Conservation (phyloP, 2,797 vertebrate species). For the Sebastes reedi region DNA sequence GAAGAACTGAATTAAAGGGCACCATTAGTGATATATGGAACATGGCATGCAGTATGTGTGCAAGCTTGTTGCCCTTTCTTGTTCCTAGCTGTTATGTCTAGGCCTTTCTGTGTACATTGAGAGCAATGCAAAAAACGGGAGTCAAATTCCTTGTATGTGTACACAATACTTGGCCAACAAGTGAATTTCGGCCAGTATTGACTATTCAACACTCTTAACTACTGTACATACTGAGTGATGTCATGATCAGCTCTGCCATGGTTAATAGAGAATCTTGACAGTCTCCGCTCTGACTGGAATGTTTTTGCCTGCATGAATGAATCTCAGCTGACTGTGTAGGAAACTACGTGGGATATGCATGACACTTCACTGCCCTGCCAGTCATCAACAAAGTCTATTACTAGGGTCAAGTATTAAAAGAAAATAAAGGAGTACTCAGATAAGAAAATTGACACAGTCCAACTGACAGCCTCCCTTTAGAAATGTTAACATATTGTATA, state of each 20-base stretch:
- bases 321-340: conserved; percentile 51
- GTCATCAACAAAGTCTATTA: background rate
- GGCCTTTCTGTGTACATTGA: background rate
- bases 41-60: background rate
- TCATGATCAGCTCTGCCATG: background rate
- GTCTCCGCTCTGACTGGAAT: conserved; percentile 29
- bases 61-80: background rate
- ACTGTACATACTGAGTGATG: no score
- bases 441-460: background rate
- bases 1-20: conserved; percentile 11
- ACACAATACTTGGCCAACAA: no score
- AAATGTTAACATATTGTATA: background rate
- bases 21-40: background rate
- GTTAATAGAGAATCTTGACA: conserved; percentile 21
- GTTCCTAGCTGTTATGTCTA: background rate
- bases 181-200: no score
- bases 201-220: no score
- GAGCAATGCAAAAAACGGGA: no score
- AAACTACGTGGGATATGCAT: conserved; percentile 18
- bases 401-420: background rate
- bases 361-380: background rate
- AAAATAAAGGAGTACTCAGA: background rate
- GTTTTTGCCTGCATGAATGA: conserved; percentile 49
- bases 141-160: no score
- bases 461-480: background rate